Evolutionary conservation across 1,140 invertebrate species (phyloP), one percentile per base, ranked within the genome.

Genomic region (Arion vulgaris): DNA sequence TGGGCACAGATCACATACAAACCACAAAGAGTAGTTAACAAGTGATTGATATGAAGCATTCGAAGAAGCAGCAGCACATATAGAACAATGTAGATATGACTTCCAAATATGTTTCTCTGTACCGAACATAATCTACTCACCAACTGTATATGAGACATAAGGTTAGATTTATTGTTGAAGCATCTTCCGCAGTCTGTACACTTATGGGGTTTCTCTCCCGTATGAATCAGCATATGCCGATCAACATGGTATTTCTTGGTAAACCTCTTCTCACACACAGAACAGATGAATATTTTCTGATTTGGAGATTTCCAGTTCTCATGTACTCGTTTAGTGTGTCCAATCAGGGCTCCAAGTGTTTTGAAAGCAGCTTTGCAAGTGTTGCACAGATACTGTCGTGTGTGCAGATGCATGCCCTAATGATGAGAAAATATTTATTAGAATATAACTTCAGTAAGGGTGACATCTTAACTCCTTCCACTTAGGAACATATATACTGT

Each of bases 171-270:
- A 84, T 90, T 91, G 76, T 90, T 90, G 82, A 91, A 91, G 71
- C 89, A 90, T 69, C 89, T 81, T 0, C 89, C 90, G 86, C 90
- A 91, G 80, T 90, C 89, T 28, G 86, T 86, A 84, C 90, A 91
- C 76, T 91, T 91, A 71, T 91, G 90, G 17, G 90, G 90, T 73
- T 90, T 90, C 82, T 91, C 90, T 51, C 90, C 89, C 32, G 90
- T 91, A 80, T 91, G 90, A 68, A 91, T 90, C 76, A 90, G 84
- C 89, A 91, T 90, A 83, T 91, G 90, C 17, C 90, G 78, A 80
- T 91, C 89, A 28, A 91, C 89, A 80, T 91, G 90, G 82, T 90
- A 91, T 82, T 91, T 91, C 87, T 91, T 91, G 1, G 88, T 90
- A 81, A 91, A 91, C 36, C 89, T 79, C 80, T 91, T 91, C 79